These are phyloP conservation scores for Pseudococcus viburni DNA, from an alignment of 2,888 invertebrate genomes.

Conservation along the genomic window DNA sequence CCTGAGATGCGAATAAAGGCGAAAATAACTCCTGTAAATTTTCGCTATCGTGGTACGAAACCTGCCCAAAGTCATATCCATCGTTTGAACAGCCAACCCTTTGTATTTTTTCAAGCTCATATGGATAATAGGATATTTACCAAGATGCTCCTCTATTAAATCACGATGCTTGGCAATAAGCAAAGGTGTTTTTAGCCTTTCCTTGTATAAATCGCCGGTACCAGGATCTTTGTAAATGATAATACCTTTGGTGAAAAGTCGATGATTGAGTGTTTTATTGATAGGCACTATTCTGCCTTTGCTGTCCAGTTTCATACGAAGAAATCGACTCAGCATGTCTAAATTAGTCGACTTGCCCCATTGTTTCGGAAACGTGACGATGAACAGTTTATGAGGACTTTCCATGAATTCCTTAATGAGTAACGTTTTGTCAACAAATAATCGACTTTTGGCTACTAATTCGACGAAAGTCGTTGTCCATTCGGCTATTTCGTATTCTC, in stretches of 20 bases:
- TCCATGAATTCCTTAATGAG: slow-evolving; percentile 29
- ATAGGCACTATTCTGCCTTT: background rate
- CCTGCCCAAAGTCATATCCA: background rate
- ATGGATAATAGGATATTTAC: slow-evolving; percentile 14
- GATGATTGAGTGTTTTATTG: background rate
- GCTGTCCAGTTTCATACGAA: background rate
- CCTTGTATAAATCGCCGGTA: background rate
- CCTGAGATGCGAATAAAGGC: background rate
- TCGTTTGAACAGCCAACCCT: background rate
- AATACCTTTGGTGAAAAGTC: background rate
- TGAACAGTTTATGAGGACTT: background rate
- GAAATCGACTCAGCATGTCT: slow-evolving; percentile 16
- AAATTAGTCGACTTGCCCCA: slow-evolving; percentile 29
- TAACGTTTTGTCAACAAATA: slow-evolving; percentile 16
- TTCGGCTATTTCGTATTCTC: slow-evolving; percentile 22
- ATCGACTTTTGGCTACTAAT: background rate
- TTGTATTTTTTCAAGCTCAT: slow-evolving; percentile 5
- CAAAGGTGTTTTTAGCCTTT: background rate
- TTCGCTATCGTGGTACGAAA: background rate
- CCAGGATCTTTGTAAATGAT: background rate
- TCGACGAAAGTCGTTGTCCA: slow-evolving; percentile 12
- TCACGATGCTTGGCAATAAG: background rate
- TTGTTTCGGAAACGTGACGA: slow-evolving; percentile 6
- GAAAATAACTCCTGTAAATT: background rate
- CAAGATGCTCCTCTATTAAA: background rate